A percentile compares a stretch with the other conserved stretches of the same genome.
Conservation (phyloP, 1,140 invertebrate species). For the Habropoda laboriosa region DNA sequence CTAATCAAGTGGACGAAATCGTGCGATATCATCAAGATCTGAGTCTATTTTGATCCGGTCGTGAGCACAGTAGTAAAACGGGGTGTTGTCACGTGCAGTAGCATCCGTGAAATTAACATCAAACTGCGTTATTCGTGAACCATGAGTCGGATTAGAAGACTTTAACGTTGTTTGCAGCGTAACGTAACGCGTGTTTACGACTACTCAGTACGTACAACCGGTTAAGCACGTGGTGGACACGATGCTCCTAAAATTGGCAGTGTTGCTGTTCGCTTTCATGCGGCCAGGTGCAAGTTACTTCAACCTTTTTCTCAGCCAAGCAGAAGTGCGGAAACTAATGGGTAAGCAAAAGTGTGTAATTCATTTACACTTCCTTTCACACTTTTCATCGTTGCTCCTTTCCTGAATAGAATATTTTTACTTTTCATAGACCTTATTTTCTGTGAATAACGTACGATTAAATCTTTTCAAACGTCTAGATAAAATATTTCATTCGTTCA, state of each 20-base stretch:
- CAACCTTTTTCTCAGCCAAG: slow-evolving; percentile 79
- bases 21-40: background rate
- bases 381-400: background rate
- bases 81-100: slow-evolving; percentile 48
- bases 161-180: slow-evolving; percentile 24
- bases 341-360: slow-evolving; percentile 69
- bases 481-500: background rate
- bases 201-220: slow-evolving; percentile 23
- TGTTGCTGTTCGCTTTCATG: slow-evolving; percentile 69
- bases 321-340: slow-evolving; percentile 79
- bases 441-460: background rate
- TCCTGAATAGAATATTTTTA: background rate
- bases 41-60: background rate
- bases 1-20: background rate
- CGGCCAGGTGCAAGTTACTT: slow-evolving; percentile 75
- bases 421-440: no score
- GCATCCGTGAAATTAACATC: slow-evolving; percentile 3
- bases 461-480: background rate
- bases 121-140: slow-evolving; percentile 14
- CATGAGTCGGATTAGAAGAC: slow-evolving; percentile 32
- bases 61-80: background rate
- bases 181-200: slow-evolving; percentile 50
- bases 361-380: slow-evolving; percentile 3
- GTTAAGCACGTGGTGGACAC: slow-evolving; percentile 60
- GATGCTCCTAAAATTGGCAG: slow-evolving; percentile 56